phyloP scores from a whole-genome alignment of 2,888 invertebrate genomes.

The Cataglyphis altisquamis region DNA sequence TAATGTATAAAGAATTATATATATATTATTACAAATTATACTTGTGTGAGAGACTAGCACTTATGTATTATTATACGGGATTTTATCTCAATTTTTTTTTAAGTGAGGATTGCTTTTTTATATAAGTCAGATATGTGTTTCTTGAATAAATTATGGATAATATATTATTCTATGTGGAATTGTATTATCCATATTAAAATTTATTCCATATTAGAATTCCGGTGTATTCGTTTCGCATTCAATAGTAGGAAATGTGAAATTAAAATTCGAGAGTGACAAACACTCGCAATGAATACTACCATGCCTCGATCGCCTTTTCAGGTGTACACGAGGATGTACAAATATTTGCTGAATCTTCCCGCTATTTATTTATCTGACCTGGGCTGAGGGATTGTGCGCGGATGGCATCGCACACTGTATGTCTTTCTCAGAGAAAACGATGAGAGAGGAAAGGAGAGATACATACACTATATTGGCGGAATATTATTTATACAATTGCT shows the following conservation, averaged over 20 bases:
- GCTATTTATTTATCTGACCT: conserved; percentile 79
- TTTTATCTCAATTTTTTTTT: neutral
- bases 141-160: conserved; percentile 16
- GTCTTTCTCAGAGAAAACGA: conserved; percentile 6
- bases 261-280: conserved; percentile 58
- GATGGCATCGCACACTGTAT: neutral
- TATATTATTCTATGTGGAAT: neutral
- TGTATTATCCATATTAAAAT: neutral
- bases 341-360: conserved; percentile 78
- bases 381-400: conserved; percentile 64
- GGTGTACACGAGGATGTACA: conserved; percentile 66
- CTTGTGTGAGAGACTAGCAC: neutral
- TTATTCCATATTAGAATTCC: neutral
- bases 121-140: neutral
- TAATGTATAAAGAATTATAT: neutral
- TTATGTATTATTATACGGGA: neutral
- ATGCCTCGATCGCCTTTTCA: conserved; percentile 59
- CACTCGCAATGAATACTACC: conserved; percentile 37
- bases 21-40: neutral
- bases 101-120: neutral
- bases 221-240: neutral
- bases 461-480: conserved; percentile 1
- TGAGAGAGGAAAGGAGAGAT: neutral
- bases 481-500: conserved; percentile 69
- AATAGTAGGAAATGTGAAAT: conserved; percentile 34